Conservation (phyloP, 2,797 vertebrate genomes). For the Enteromius unitaeniatus region DNA sequence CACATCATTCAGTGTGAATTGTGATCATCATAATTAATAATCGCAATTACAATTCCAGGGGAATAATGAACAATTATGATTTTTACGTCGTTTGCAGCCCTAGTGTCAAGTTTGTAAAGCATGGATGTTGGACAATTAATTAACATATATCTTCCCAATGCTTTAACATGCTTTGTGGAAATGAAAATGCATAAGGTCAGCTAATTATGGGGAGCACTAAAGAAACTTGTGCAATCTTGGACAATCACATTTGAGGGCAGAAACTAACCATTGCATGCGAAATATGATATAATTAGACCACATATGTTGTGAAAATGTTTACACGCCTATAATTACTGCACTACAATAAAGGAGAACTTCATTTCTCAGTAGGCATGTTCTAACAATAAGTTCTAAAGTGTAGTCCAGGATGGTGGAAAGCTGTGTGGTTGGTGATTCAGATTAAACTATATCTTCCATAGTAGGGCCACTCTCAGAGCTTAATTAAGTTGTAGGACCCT, state of each 20-base stretch:
- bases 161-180: background rate
- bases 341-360: conserved; percentile 10
- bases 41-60: too few relatives aligned
- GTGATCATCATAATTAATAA: too few relatives aligned
- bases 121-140: background rate
- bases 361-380: conserved; percentile 36
- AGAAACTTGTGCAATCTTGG: background rate
- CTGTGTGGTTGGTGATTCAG: conserved; percentile 43
- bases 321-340: background rate
- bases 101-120: too few relatives aligned
- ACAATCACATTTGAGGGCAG: background rate
- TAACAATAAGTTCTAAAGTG: conserved; percentile 3
- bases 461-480: conserved; percentile 83
- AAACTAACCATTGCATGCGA: background rate
- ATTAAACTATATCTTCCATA: conserved; percentile 46
- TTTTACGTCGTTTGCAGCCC: too few relatives aligned
- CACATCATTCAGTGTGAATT: too few relatives aligned
- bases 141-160: background rate
- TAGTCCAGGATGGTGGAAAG: conserved; percentile 4
- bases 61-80: too few relatives aligned
- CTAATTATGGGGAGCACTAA: background rate
- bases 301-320: background rate
- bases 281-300: background rate
- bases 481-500: conserved; percentile 86
- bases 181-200: background rate